Evolutionary conservation across 2,888 invertebrate genomes (phyloP).

Genomic region (Taphrorychus bicolor): DNA sequence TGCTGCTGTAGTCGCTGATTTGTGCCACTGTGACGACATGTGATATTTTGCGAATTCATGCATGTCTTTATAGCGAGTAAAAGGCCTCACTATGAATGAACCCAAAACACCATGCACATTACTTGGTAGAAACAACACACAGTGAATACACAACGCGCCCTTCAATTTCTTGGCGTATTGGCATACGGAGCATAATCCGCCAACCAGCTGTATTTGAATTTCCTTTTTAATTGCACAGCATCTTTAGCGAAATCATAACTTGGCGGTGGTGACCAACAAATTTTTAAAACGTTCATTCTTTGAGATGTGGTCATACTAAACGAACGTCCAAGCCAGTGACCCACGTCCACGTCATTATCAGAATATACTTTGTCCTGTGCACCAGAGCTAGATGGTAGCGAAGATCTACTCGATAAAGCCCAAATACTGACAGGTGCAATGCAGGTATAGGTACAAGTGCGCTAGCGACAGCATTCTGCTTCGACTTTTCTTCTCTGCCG

Average conservation of each 20-base stretch:
- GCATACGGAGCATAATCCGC: too few species aligned
- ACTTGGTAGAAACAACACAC: constrained; percentile 14
- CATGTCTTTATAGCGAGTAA: constrained; percentile 14
- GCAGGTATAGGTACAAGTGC: too few species aligned
- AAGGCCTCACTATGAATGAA: constrained; percentile 8
- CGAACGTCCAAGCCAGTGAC: too few species aligned
- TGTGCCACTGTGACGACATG: constrained; percentile 12
- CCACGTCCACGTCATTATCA: too few species aligned
- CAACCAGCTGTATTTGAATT: constrained; percentile 15
- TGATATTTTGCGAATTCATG: constrained; percentile 16
- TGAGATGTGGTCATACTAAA: too few species aligned
- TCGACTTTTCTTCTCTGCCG: too few species aligned
- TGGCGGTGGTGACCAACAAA: constrained; percentile 8
- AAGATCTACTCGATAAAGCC: too few species aligned
- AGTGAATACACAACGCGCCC: constrained; percentile 14
- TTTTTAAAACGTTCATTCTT: constrained; percentile 9
- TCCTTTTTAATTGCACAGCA: constrained; percentile 18
- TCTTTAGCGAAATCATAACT: constrained; percentile 18
- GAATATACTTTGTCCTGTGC: too few species aligned
- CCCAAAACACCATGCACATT: constrained; percentile 11
- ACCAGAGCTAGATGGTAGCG: too few species aligned
- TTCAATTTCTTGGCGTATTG: not conserved
- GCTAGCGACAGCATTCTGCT: too few species aligned
- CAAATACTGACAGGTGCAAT: too few species aligned
- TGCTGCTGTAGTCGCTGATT: constrained; percentile 6